Base-by-base conservation (phyloP, 2,113 vertebrate genomes). In the Oryzias melastigma region DNA sequence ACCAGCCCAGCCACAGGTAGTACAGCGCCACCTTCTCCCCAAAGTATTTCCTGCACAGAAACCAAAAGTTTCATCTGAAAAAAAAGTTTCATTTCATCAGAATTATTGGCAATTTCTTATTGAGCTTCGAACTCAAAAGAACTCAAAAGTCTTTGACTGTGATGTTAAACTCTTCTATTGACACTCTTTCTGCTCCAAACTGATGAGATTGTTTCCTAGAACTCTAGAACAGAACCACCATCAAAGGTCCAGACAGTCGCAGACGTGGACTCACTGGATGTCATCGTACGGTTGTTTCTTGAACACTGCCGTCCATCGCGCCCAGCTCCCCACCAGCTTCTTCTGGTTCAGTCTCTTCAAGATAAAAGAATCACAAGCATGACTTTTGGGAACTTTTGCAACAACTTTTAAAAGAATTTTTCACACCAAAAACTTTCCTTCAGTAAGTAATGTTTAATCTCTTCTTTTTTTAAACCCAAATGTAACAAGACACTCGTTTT, bases 11-110 rank as follows among this genome's bases (percentile, higher is more conserved):
- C 96, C 97, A 98, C 58, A 94, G 89, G 1, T 95, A 97, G 81
- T 98, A 98, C 62, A 98, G 83, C 0, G 95, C 95, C 76, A 94
- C 92, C 81, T 98, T 96, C 88, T 97, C 97, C 0, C 97, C 96
- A 4, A 98, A 98, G 72, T 98, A 98, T 8, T 17, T 2, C 85
- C 96, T 98, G 54, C 2, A 48, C 42, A 51, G 52, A 35, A 14
- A 42, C 19, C 7, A 3, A 49, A 49, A 20, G 35, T 12, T 35
- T 10, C 8, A 35, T 12, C 10, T 27, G 5, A 27, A 27, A 27
- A n/a, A 6, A 27, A 27, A 27, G 6, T 27, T 27, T 27, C 25
- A 27, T 27, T 5, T 27, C 22, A 8, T 29, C 27, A 7, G 27
- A 29, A 29, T 3, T 35, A 35, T 3, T 12, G 35, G 10, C 8